These are phyloP conservation scores for Acanthurus leucopareius DNA, from an alignment of 2,797 vertebrate species.

Conservation along the genomic window DNA sequence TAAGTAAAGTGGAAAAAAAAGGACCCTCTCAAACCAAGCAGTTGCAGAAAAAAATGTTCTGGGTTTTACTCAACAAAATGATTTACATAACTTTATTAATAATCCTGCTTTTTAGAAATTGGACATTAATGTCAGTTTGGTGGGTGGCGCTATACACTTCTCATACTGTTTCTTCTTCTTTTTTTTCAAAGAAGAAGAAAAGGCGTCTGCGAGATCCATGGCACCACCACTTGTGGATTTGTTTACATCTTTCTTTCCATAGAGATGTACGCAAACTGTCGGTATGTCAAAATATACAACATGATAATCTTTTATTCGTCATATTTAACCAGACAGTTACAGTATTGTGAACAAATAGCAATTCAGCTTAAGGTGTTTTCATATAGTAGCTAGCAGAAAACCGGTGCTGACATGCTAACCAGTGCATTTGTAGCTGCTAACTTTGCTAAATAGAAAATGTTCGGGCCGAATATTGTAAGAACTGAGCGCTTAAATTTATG, in stretches of 20 bases:
- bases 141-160: background rate
- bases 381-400: conserved; percentile 4
- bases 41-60: too few species aligned
- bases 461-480: too few species aligned
- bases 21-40: too few species aligned
- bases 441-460: too few species aligned
- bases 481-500: too few species aligned
- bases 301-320: accelerated
- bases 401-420: background rate
- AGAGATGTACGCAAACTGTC: background rate
- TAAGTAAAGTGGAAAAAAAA: too few species aligned
- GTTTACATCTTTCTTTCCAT: conserved; percentile 28
- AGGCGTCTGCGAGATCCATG: background rate
- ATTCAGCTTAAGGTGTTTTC: background rate
- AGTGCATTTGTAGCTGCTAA: background rate
- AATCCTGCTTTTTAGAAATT: background rate
- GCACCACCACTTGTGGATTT: background rate
- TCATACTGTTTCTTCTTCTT: background rate
- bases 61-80: too few species aligned
- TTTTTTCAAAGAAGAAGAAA: conserved; percentile 14
- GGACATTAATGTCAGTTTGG: background rate
- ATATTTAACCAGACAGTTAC: background rate
- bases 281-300: background rate
- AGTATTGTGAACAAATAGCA: background rate
- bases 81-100: too few species aligned